Evolutionary conservation across 2,888 invertebrate genomes (phyloP).

Genomic region (Diplolepis rosae): DNA sequence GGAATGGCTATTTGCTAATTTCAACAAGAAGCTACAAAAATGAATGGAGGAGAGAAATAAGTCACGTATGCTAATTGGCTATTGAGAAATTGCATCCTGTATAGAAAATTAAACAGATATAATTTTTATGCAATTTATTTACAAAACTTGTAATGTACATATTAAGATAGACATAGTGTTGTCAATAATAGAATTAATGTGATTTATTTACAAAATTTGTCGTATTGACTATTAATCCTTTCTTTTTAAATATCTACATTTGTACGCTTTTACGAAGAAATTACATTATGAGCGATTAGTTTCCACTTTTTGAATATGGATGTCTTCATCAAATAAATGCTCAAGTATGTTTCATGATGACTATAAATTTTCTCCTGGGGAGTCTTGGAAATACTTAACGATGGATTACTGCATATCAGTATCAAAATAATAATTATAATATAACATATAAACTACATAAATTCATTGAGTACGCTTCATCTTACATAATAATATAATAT

Average conservation of each 20-base stretch:
- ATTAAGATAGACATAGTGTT: constrained; percentile 31
- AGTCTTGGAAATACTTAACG: too few species aligned
- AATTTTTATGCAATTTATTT: constrained; percentile 46
- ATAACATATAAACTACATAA: neutral
- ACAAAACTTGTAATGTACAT: constrained; percentile 51
- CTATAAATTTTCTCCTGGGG: neutral
- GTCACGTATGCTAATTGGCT: too few species aligned
- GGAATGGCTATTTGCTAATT: too few species aligned
- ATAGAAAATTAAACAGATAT: neutral
- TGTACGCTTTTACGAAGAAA: neutral
- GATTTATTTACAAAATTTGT: constrained; percentile 54
- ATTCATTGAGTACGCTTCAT: neutral
- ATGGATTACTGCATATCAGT: neutral
- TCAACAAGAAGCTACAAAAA: too few species aligned
- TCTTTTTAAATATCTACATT: constrained; percentile 8
- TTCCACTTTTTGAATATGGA: neutral
- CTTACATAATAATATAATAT: neutral
- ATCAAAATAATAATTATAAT: neutral
- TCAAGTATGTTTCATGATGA: neutral
- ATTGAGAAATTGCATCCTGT: too few species aligned
- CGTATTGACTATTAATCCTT: neutral
- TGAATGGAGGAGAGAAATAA: too few species aligned
- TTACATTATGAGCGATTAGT: neutral
- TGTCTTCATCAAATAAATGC: neutral
- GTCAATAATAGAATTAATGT: constrained; percentile 8